Percentiles rank a stretch among this genome's conserved stretches.
Conservation (phyloP, 2,113 vertebrate species). For the Ailurus styani region DNA sequence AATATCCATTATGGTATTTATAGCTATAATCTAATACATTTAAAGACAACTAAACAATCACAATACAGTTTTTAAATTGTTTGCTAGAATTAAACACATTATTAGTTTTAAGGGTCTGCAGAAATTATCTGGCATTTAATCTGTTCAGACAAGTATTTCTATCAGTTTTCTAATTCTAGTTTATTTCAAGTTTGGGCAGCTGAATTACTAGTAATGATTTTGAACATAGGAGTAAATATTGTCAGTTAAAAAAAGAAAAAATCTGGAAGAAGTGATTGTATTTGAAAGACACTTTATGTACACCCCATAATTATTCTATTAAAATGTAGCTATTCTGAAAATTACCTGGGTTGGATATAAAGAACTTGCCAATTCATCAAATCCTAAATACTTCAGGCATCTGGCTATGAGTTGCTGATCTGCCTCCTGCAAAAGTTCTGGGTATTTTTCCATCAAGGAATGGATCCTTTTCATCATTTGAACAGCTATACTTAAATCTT, state of each 20-base stretch:
- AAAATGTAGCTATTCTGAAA: neutral
- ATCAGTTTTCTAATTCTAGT: neutral
- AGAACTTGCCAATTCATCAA: conserved; percentile 66
- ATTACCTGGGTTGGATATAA: conserved; percentile 57
- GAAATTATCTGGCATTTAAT: neutral
- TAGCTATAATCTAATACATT: neutral
- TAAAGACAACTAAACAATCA: neutral
- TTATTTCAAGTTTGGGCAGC: neutral
- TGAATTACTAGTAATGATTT: neutral
- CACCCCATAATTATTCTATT: neutral
- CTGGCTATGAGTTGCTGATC: conserved; percentile 49
- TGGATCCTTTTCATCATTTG: conserved; percentile 77
- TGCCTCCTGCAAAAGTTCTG: conserved; percentile 65
- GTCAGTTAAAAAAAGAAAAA: neutral
- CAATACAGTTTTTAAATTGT: neutral
- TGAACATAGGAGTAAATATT: neutral
- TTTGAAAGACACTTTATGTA: neutral
- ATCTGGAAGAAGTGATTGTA: neutral
- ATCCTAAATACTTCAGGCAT: conserved; percentile 70
- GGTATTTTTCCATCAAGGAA: conserved; percentile 65
- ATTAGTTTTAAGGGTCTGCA: neutral
- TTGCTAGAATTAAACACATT: neutral
- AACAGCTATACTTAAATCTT: conserved; percentile 64
- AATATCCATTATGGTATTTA: neutral
- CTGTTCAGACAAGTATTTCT: neutral